A percentile compares a stretch with the other conserved stretches of the same genome.
phyloP scores from a whole-genome alignment of 2,113 vertebrate species.

The Forbesichthys agassizii region DNA sequence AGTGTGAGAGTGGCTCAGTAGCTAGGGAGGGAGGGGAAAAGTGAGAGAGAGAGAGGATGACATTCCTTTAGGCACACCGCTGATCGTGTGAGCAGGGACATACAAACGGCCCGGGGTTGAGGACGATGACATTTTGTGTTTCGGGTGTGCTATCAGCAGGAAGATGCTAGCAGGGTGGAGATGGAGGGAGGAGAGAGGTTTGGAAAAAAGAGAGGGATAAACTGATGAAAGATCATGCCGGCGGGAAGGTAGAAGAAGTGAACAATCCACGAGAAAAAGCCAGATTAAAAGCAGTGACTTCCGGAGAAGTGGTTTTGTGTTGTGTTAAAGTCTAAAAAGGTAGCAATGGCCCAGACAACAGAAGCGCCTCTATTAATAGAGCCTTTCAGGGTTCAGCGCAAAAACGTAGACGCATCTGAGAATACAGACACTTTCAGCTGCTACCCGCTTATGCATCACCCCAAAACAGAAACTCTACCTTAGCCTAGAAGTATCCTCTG shows the following conservation, averaged over 20 bases:
- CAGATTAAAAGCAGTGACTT: constrained; percentile 7
- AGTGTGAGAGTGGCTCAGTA: constrained; percentile 57
- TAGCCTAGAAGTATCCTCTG: background rate
- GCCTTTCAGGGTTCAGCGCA: constrained; percentile 50
- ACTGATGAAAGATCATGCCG: background rate
- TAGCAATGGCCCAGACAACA: constrained; percentile 41
- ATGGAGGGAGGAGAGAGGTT: background rate
- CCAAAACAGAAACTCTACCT: background rate
- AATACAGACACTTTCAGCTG: constrained; percentile 31
- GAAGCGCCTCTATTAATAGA: constrained; percentile 70
- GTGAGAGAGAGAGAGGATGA: constrained; percentile 28
- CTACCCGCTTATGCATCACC: background rate
- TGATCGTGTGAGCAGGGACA: constrained; percentile 15
- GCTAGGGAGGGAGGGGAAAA: background rate
- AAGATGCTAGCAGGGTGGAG: constrained; percentile 13
- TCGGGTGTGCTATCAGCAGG: constrained; percentile 23
- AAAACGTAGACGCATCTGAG: constrained; percentile 33
- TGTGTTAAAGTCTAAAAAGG: constrained; percentile 32
- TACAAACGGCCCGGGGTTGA: constrained; percentile 16
- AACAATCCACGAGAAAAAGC: constrained; percentile 6
- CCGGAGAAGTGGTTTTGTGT: constrained; percentile 22
- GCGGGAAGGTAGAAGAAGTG: background rate
- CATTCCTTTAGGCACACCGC: constrained; percentile 26
- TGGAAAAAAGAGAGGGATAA: constrained; percentile 6
- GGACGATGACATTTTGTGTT: constrained; percentile 18